Percentiles rank a stretch among this genome's conserved stretches.
phyloP scores from a whole-genome alignment of 2,888 invertebrate species.

The Ectemnius lituratus region DNA sequence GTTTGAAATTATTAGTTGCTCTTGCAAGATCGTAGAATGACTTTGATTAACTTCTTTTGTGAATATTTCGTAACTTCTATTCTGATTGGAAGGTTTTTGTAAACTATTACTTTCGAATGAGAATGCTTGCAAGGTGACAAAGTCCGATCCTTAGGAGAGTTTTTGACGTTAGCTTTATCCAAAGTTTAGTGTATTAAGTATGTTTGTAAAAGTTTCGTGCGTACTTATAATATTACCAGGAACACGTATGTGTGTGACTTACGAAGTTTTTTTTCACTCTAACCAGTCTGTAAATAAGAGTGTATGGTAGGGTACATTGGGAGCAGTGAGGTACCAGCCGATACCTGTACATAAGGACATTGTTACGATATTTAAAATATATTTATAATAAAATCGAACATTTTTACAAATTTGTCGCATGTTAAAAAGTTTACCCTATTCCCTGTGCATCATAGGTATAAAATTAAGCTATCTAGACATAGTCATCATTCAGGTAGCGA shows the following conservation, averaged over 20 bases:
- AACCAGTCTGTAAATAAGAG: conserved; percentile 32
- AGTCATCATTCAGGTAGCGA: conserved; percentile 75
- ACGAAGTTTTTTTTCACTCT: no score
- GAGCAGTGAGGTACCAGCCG: neutral
- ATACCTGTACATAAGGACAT: conserved; percentile 56
- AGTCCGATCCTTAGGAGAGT: conserved; percentile 37
- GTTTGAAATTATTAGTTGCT: no score
- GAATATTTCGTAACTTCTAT: no score
- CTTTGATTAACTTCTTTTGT: no score
- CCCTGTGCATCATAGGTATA: neutral
- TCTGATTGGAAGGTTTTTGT: no score
- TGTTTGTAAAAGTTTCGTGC: conserved; percentile 25
- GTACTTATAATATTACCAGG: conserved; percentile 11
- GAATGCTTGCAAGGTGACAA: conserved; percentile 34
- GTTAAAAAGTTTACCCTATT: conserved; percentile 1
- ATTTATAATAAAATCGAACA: conserved; percentile 58
- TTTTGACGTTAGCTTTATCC: conserved; percentile 53
- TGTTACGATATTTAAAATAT: conserved; percentile 67
- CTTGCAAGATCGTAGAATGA: no score
- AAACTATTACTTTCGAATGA: neutral
- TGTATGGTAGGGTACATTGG: neutral
- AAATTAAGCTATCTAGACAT: neutral
- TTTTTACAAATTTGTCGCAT: conserved; percentile 23
- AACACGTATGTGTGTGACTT: no score
- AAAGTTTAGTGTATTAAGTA: conserved; percentile 43